phyloP scores from a whole-genome alignment of 2,113 vertebrate species.

The Myotis brandtii region DNA sequence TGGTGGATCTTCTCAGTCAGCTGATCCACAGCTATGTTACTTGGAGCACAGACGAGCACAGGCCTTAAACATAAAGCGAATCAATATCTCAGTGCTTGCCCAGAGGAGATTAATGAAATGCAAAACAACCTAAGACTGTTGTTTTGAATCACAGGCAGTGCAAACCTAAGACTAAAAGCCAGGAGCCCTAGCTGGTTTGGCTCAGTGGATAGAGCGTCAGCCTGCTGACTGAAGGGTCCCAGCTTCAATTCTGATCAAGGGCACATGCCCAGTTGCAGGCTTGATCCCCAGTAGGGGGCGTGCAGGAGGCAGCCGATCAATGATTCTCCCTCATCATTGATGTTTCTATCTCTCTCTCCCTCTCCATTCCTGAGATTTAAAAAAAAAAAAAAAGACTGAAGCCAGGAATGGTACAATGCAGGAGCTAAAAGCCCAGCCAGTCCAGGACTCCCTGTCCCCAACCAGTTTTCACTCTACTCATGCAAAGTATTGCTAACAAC shows the following conservation, averaged over 20 bases:
- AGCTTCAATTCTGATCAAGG: too few relatives aligned
- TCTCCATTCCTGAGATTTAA: too few relatives aligned
- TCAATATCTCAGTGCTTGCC: neutral
- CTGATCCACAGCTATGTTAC: conserved; percentile 99
- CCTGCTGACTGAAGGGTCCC: too few relatives aligned
- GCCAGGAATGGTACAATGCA: neutral
- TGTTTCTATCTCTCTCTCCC: too few relatives aligned
- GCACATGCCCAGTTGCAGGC: too few relatives aligned
- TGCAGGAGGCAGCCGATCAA: too few relatives aligned
- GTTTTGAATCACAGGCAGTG: neutral
- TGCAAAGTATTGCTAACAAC: neutral
- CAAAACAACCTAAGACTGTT: neutral
- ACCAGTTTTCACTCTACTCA: neutral
- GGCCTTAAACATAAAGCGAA: conserved; percentile 85
- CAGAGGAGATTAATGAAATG: neutral
- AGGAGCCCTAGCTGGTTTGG: too few relatives aligned
- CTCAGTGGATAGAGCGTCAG: too few relatives aligned
- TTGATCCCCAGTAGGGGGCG: too few relatives aligned
- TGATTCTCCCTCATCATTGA: too few relatives aligned
- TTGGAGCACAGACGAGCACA: conserved; percentile 97
- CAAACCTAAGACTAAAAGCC: neutral
- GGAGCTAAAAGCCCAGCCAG: neutral
- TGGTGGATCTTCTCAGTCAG: conserved; percentile 99
- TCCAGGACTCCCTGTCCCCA: neutral
- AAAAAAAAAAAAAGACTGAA: neutral